These are phyloP conservation scores for Cylas formicarius DNA, from an alignment of 1,140 invertebrate species.

Conservation along the genomic window DNA sequence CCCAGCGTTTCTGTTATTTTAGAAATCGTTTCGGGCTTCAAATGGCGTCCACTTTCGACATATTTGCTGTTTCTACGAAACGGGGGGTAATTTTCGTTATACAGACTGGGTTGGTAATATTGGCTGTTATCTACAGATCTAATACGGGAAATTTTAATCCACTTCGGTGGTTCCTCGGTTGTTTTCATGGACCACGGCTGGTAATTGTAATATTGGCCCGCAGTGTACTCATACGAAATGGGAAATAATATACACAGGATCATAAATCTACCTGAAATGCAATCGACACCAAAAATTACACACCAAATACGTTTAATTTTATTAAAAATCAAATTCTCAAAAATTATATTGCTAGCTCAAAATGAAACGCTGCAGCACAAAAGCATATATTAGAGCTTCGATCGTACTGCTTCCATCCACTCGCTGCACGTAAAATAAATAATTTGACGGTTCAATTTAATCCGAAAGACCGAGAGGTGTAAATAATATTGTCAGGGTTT, in stretches of 20 bases:
- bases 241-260: conserved; percentile 26
- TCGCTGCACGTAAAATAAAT: too few species aligned
- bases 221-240: conserved; percentile 17
- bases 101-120: conserved; percentile 7
- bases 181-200: conserved; percentile 21
- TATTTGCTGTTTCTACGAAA: conserved; percentile 17
- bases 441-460: too few species aligned
- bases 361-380: too few species aligned
- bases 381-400: too few species aligned
- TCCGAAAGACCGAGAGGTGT: too few species aligned
- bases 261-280: conserved; percentile 23
- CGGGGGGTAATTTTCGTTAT: background rate
- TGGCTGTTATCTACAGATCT: conserved; percentile 10
- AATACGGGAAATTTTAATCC: conserved; percentile 20
- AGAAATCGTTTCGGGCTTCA: conserved; percentile 46
- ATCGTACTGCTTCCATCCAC: too few species aligned
- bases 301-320: background rate
- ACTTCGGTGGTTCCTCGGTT: conserved; percentile 11
- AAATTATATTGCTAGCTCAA: too few species aligned
- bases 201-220: conserved; percentile 15
- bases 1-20: conserved; percentile 63
- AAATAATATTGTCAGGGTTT: too few species aligned
- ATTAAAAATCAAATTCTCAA: background rate
- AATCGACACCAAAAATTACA: background rate
- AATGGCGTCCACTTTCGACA: conserved; percentile 30